Conservation (phyloP, 2,113 vertebrate species). For the Leptocoma aspasia region DNA sequence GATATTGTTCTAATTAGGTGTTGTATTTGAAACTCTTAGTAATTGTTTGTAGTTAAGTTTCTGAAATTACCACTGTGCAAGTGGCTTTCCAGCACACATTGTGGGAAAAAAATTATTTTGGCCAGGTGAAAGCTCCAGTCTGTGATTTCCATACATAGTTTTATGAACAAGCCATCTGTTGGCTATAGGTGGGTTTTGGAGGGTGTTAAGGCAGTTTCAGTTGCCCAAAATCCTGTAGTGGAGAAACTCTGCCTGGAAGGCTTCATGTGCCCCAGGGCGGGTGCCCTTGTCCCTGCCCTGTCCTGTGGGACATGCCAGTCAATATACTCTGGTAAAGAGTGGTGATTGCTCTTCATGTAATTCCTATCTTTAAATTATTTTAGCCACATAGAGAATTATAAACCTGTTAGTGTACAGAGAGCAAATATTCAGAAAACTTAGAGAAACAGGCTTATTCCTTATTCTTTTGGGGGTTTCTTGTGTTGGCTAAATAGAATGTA, state of each 20-base stretch:
- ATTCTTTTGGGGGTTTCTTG: background rate
- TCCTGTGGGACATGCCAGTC: background rate
- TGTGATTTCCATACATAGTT: background rate
- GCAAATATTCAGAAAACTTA: background rate
- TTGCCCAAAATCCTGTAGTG: background rate
- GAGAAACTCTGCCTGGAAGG: background rate
- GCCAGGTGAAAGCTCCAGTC: background rate
- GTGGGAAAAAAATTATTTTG: background rate
- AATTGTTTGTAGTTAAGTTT: background rate
- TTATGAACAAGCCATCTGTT: background rate
- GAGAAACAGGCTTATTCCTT: background rate
- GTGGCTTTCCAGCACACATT: background rate
- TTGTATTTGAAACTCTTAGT: background rate
- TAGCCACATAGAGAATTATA: background rate
- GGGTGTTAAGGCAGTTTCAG: background rate
- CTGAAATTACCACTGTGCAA: background rate
- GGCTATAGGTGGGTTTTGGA: background rate
- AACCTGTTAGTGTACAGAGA: background rate
- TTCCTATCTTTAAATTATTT: background rate
- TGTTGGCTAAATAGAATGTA: background rate
- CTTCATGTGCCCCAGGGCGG: background rate
- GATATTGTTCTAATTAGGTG: background rate
- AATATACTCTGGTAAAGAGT: background rate
- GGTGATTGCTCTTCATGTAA: background rate
- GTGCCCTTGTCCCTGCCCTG: background rate